phyloP scores from a whole-genome alignment of 2,888 invertebrate species.

The Pediacus dermestoides region DNA sequence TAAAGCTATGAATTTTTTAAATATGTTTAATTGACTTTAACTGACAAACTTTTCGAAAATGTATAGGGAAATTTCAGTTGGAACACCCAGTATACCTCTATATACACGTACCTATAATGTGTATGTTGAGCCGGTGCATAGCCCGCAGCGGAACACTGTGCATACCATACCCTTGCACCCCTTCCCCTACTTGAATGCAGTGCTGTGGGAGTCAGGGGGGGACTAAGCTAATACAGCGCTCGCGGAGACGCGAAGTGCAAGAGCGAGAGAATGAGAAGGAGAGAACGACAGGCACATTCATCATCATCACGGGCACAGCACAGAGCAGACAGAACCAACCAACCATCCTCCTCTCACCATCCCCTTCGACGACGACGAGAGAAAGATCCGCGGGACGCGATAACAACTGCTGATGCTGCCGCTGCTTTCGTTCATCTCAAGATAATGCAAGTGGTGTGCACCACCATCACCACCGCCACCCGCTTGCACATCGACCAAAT shows the following conservation, averaged over 20 bases:
- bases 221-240: too few relatives aligned
- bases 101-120: too few relatives aligned
- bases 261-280: slow-evolving; percentile 14
- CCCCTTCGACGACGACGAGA: slow-evolving; percentile 13
- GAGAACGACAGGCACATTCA: slow-evolving; percentile 42
- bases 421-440: slow-evolving; percentile 32
- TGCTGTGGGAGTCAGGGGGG: too few relatives aligned
- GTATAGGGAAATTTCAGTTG: too few relatives aligned
- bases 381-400: slow-evolving; percentile 35
- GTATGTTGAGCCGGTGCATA: too few relatives aligned
- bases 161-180: not conserved
- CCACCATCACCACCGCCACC: too few relatives aligned
- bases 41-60: too few relatives aligned
- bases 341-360: slow-evolving; percentile 22
- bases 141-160: slow-evolving; percentile 2
- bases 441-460: slow-evolving; percentile 29
- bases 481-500: slow-evolving; percentile 17
- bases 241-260: not conserved
- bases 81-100: too few relatives aligned
- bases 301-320: slow-evolving; percentile 42
- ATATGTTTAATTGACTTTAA: too few relatives aligned
- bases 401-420: slow-evolving; percentile 33
- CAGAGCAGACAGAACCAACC: slow-evolving; percentile 32
- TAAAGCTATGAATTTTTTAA: too few relatives aligned
- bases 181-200: slow-evolving; percentile 18